A percentile compares a stretch with the other conserved stretches of the same genome.
These are phyloP conservation scores for Philopotamus ludificatus DNA, from an alignment of 1,140 invertebrate species.

Conservation along the genomic window DNA sequence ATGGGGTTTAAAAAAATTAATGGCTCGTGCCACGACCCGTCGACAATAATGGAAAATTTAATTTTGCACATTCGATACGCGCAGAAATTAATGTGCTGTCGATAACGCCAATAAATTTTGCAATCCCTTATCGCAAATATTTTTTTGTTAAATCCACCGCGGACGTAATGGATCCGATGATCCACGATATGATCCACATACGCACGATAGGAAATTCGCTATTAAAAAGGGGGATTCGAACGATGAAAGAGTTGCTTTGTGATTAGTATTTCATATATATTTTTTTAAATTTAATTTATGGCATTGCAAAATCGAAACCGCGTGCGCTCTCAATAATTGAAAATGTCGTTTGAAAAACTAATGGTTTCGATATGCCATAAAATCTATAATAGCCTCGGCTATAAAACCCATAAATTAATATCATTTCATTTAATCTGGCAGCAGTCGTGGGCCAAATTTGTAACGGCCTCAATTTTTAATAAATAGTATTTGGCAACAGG, in stretches of 20 bases:
- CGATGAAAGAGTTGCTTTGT: constrained; percentile 33
- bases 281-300: constrained; percentile 42
- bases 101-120: constrained; percentile 41
- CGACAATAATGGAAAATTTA: constrained; percentile 36
- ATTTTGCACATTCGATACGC: constrained; percentile 38
- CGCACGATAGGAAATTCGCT: background rate
- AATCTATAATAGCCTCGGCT: constrained; percentile 29
- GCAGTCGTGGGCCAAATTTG: constrained; percentile 17
- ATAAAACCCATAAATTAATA: constrained; percentile 41
- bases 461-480: constrained; percentile 18
- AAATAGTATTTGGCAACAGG: too few species aligned
- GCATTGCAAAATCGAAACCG: constrained; percentile 40
- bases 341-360: constrained; percentile 40
- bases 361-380: constrained; percentile 38
- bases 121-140: constrained; percentile 38
- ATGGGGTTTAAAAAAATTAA: constrained; percentile 33
- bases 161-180: constrained; percentile 8
- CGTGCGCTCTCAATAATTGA: constrained; percentile 38
- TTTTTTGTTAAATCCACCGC: constrained; percentile 28
- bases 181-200: background rate
- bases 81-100: constrained; percentile 40
- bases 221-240: constrained; percentile 29
- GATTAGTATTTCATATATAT: too few species aligned
- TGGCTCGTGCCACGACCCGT: constrained; percentile 35
- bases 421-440: constrained; percentile 34